Evolutionary conservation across 1,140 invertebrate species (phyloP), one percentile per base, ranked within the genome.

Genomic region (Ceratina australensis): DNA sequence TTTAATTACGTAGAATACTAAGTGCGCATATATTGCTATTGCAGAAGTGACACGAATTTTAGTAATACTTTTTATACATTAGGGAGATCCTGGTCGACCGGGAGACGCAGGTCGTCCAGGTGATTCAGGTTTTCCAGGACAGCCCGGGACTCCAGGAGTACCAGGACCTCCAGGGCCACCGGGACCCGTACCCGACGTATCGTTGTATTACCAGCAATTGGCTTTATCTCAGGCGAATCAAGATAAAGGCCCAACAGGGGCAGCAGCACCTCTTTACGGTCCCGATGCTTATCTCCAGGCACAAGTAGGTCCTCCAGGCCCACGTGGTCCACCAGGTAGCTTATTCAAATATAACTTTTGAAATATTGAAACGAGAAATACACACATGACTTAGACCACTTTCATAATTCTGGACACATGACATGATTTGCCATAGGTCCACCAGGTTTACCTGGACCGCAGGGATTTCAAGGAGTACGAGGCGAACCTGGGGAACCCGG

Each of bases 381-480:
- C n/a, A n/a, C n/a, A n/a, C n/a, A n/a, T n/a, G n/a, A n/a, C n/a
- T n/a, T n/a, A n/a, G n/a, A n/a, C n/a, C n/a, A n/a, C n/a, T n/a
- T n/a, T n/a, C n/a, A n/a, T n/a, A n/a, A n/a, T n/a, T n/a, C n/a
- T n/a, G n/a, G n/a, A n/a, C n/a, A n/a, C n/a, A n/a, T n/a, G n/a
- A n/a, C n/a, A n/a, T n/a, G n/a, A 33, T 13, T 22, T 52, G 15
- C 67, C 61, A 68, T 85, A 93, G 94, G 94, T 59, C 92, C 93
- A 26, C 90, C 94, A 87, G 96, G 96, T 54, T 91, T 94, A 18
- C 91, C 94, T 18, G 96, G 96, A 15, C 95, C 95, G 10, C 94
- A 96, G 91, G 96, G 96, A 24, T 96, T 96, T 64, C 96, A 97
- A 93, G 96, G 96, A 22, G 94, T 94, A 18, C 93, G 96, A 67